phyloP scores from a whole-genome alignment of 2,113 vertebrate species.

The Brachyhypopomus occidentalis region DNA sequence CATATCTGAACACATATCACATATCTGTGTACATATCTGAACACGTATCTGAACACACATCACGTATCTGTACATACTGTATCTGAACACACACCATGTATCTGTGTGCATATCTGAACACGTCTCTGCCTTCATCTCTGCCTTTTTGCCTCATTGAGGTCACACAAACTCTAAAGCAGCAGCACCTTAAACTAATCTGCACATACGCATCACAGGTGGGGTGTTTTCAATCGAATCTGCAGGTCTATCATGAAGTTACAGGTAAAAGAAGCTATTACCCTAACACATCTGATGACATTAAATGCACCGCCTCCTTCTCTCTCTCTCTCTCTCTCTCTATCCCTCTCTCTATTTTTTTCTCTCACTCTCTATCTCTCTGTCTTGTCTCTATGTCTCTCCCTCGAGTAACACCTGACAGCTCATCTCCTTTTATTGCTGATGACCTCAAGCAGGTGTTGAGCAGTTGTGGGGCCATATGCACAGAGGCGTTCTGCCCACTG shows the following conservation, averaged over 20 bases:
- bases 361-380: neutral
- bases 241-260: slow-evolving; percentile 16
- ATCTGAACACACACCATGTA: no score
- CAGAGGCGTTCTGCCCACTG: slow-evolving; percentile 55
- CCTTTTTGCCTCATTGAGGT: neutral
- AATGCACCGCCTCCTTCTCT: neutral
- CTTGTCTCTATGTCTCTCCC: neutral
- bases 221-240: neutral
- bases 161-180: neutral
- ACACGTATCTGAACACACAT: no score
- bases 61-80: no score
- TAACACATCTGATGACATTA: slow-evolving; percentile 8
- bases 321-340: neutral
- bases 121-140: neutral
- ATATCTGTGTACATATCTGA: neutral
- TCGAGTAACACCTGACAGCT: neutral
- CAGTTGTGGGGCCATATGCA: slow-evolving; percentile 82
- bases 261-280: slow-evolving; percentile 13
- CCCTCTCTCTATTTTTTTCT: no score
- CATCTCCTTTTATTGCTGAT: neutral
- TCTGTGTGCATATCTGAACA: neutral
- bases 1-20: no score
- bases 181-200: neutral
- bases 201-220: neutral
- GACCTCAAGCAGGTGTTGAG: neutral